A percentile compares a stretch with the other conserved stretches of the same genome.
Conservation (phyloP, 2,888 invertebrate species). For the Microctonus aethiopoides region DNA sequence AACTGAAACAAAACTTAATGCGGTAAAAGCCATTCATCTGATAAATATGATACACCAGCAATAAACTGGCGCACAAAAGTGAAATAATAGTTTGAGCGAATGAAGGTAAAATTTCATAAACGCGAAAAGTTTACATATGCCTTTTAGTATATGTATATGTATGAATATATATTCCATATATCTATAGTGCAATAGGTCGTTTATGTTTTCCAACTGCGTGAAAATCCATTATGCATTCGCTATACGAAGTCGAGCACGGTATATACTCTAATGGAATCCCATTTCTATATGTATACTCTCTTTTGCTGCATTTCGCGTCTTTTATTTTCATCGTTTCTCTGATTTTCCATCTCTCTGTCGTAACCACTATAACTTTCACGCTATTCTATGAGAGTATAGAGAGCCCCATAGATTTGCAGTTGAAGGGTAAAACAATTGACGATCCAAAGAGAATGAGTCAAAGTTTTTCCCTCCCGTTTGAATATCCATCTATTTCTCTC, state of each 20-base stretch:
- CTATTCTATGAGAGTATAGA: neutral
- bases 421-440: neutral
- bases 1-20: conserved; percentile 12
- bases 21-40: conserved; percentile 21
- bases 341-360: neutral
- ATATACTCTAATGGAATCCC: conserved; percentile 41
- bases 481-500: neutral
- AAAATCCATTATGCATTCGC: conserved; percentile 46
- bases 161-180: conserved; percentile 10
- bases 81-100: neutral
- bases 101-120: conserved; percentile 4
- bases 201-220: conserved; percentile 41
- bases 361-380: neutral
- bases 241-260: conserved; percentile 32
- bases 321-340: too few species aligned
- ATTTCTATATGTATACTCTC: conserved; percentile 13
- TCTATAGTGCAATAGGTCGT: conserved; percentile 20
- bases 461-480: neutral
- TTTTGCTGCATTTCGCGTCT: conserved; percentile 20
- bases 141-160: neutral
- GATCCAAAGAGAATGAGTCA: conserved; percentile 4
- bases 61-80: conserved; percentile 5
- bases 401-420: neutral
- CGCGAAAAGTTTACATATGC: conserved; percentile 3
- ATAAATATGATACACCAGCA: conserved; percentile 16